Percentiles rank a stretch among this genome's conserved stretches.
Conservation (phyloP, 2,797 vertebrate species). For the Lepilemur septentrionalis region DNA sequence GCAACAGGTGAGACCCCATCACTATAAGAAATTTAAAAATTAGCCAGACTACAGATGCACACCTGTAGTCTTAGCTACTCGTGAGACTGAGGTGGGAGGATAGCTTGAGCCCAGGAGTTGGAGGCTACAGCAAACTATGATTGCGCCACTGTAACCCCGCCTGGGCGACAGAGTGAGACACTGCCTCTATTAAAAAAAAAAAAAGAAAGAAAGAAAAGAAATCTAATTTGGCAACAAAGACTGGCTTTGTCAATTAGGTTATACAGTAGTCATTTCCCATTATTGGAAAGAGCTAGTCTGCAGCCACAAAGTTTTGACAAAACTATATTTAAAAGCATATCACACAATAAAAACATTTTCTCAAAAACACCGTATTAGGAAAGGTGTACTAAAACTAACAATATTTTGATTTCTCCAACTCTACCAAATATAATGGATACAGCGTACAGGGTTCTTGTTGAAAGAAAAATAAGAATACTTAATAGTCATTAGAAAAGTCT, state of each 20-base stretch:
- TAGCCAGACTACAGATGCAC: not conserved
- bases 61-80: not conserved
- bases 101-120: not conserved
- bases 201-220: not conserved
- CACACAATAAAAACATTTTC: not conserved
- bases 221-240: not conserved
- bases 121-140: not conserved
- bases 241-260: not conserved
- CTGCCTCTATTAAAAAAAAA: not conserved
- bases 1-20: not conserved
- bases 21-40: too few species aligned
- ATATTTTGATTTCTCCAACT: not conserved
- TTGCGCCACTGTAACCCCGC: not conserved
- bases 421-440: not conserved
- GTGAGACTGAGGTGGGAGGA: not conserved
- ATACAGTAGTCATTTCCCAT: not conserved
- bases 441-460: not conserved
- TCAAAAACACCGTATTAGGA: not conserved
- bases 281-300: not conserved
- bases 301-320: not conserved
- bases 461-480: not conserved
- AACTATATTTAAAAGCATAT: constrained; percentile 6
- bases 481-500: constrained; percentile 19
- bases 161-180: not conserved
- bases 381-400: not conserved